A percentile compares a stretch with the other conserved stretches of the same genome.
Conservation (phyloP, 2,113 vertebrate genomes). For the Axis porcinus region DNA sequence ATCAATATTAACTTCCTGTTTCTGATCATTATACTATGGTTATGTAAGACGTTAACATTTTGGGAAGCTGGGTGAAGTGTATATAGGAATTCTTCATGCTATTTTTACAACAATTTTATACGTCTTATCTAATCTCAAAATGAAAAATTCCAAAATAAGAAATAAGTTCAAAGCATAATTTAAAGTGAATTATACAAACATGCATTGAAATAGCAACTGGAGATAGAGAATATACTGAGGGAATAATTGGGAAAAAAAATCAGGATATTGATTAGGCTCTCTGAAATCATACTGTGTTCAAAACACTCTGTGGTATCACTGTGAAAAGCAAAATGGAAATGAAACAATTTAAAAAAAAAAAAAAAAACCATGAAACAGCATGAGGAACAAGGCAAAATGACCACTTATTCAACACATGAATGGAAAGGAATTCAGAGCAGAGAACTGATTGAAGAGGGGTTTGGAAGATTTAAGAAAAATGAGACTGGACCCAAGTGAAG, state of each 20-base stretch:
- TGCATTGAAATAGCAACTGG: background rate
- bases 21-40: background rate
- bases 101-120: background rate
- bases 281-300: background rate
- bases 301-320: background rate
- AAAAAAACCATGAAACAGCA: background rate
- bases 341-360: background rate
- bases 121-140: background rate
- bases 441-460: background rate
- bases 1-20: background rate
- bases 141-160: slow-evolving; percentile 12
- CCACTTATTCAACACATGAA: background rate
- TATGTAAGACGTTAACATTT: background rate
- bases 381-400: background rate
- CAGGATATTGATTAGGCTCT: background rate
- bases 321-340: slow-evolving; percentile 11
- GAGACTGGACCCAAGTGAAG: background rate
- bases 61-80: background rate
- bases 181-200: background rate
- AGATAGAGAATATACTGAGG: background rate
- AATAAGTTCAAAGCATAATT: background rate
- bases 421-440: background rate
- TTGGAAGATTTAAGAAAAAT: background rate
- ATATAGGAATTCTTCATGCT: background rate
- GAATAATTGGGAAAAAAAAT: background rate